phyloP scores from a whole-genome alignment of 1,140 invertebrate species.

The Venturia canescens region DNA sequence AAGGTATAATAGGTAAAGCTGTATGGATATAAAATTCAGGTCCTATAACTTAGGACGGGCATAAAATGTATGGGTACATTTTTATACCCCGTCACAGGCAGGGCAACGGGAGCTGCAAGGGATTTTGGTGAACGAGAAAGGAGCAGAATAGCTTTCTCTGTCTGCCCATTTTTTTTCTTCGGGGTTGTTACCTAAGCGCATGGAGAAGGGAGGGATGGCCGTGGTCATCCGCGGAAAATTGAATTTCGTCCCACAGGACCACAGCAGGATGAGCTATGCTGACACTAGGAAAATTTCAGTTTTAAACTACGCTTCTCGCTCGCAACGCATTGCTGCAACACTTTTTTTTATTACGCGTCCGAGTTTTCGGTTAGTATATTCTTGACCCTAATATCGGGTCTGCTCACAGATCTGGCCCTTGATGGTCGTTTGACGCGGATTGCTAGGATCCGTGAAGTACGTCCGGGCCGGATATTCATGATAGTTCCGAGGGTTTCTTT shows the following conservation, averaged over 20 bases:
- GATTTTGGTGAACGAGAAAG: not conserved
- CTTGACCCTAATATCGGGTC: conserved; percentile 12
- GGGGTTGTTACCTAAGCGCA: not conserved
- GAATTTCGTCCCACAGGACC: conserved; percentile 75
- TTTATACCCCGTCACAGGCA: conserved; percentile 55
- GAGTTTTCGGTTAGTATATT: not conserved
- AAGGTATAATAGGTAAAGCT: conserved; percentile 57
- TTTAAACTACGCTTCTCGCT: not conserved
- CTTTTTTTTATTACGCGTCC: conserved; percentile 41
- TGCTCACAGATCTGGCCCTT: conserved; percentile 4
- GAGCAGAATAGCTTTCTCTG: not conserved
- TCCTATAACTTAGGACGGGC: conserved; percentile 71
- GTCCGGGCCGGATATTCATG: not conserved
- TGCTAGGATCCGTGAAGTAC: not conserved
- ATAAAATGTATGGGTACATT: conserved; percentile 67
- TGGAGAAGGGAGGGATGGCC: conserved; percentile 60
- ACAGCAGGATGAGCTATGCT: conserved; percentile 69
- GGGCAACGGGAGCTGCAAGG: not conserved
- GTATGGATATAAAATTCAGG: conserved; percentile 19
- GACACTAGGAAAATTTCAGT: conserved; percentile 68
- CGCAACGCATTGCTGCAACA: conserved; percentile 8
- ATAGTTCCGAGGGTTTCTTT: not conserved
- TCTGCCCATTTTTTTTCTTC: not conserved
- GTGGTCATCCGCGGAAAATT: conserved; percentile 76
- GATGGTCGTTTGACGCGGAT: conserved; percentile 35